phyloP scores from a whole-genome alignment of 2,888 invertebrate species.

The Drosophila testacea region DNA sequence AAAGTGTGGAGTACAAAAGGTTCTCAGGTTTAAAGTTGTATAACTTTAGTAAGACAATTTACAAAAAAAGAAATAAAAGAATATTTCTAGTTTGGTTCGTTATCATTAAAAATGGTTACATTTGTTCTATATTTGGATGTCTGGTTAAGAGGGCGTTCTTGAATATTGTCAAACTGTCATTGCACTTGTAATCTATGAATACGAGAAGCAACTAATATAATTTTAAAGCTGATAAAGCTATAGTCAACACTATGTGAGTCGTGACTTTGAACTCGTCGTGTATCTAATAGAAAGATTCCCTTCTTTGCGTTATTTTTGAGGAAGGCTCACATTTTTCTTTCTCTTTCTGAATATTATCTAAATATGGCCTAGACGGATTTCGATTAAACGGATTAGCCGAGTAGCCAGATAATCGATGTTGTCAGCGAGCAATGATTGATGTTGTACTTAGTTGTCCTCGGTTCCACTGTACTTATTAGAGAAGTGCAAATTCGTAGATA shows the following conservation, averaged over 20 bases:
- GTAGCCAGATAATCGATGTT: background rate
- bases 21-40: no score
- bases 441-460: constrained; percentile 15
- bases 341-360: background rate
- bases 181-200: background rate
- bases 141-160: background rate
- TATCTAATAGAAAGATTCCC: background rate
- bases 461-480: constrained; percentile 13
- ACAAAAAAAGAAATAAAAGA: no score
- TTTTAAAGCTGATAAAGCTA: background rate
- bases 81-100: no score
- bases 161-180: background rate
- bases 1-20: no score
- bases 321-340: background rate
- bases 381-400: background rate
- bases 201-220: background rate
- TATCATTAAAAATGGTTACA: no score
- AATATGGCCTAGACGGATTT: no score
- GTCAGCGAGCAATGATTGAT: background rate
- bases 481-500: constrained; percentile 6
- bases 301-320: no score
- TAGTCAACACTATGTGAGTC: background rate
- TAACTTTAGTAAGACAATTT: no score
- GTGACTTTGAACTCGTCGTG: constrained; percentile 9
- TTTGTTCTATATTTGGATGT: background rate